A percentile compares a stretch with the other conserved stretches of the same genome.
phyloP scores from a whole-genome alignment of 2,113 vertebrate genomes.

The Oryzias curvinotus region DNA sequence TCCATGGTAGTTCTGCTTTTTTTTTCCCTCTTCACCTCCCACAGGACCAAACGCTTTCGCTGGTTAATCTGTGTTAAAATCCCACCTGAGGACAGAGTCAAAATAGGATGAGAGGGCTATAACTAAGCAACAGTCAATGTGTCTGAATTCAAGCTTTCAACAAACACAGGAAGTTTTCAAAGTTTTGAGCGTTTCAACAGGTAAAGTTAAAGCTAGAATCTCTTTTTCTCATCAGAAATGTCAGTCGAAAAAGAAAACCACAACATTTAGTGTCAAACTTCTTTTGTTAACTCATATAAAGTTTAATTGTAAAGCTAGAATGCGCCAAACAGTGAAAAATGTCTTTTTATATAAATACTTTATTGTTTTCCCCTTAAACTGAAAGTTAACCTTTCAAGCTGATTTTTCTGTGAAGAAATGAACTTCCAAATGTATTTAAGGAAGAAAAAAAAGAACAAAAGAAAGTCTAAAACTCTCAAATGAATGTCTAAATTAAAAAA shows the following conservation, averaged over 20 bases:
- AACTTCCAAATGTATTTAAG: too few relatives aligned
- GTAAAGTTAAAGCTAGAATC: background rate
- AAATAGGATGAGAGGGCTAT: background rate
- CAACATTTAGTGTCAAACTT: too few relatives aligned
- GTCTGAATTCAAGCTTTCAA: too few relatives aligned
- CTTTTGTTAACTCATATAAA: background rate
- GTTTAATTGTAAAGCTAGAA: background rate
- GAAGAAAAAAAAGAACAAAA: too few relatives aligned
- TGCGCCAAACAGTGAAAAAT: too few relatives aligned
- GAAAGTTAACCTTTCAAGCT: too few relatives aligned
- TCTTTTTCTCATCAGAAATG: too few relatives aligned
- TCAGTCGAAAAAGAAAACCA: too few relatives aligned
- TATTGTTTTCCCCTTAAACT: too few relatives aligned
- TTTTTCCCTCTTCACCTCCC: conserved; percentile 35
- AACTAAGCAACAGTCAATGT: background rate
- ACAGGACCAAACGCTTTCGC: conserved; percentile 25
- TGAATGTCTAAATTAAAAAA: background rate
- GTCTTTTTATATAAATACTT: too few relatives aligned
- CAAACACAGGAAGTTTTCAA: background rate
- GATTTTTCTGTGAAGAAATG: too few relatives aligned
- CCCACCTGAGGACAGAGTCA: conserved; percentile 41
- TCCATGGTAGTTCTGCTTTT: conserved; percentile 43
- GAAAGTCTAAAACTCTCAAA: too few relatives aligned
- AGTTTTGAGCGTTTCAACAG: background rate
- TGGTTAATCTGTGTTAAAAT: conserved; percentile 47